Evolutionary conservation across 2,888 invertebrate species (phyloP), one percentile per base, ranked within the genome.

Genomic region (Xanthostigma xanthostigma): DNA sequence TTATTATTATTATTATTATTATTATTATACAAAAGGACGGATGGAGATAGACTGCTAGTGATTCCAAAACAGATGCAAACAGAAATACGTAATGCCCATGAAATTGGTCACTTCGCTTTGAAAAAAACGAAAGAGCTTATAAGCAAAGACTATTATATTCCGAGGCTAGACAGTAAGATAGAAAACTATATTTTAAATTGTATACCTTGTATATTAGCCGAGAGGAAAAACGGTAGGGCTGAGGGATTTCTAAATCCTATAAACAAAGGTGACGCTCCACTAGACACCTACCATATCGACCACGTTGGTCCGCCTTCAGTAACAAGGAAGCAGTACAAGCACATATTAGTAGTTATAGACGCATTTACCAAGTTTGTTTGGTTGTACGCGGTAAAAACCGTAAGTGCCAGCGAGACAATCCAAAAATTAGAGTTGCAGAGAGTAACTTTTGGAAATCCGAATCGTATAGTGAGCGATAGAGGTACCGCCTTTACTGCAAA

Each of bases 281-380:
- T 64, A 3, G 46, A 56, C 11, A 63, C 61, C 0, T 58, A 55
- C 9, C 62, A 64, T 37, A 42, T 60, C 5, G 65, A 66, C 41
- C 65, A 64, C 43, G 39, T 66, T 0, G 64, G 63, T 10, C 63
- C 63, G 1, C 36, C 63, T 11, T 53, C 58, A 0, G 9, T 10
- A 27, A 55, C 56, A 3, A 64, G 63, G 1, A 63, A 62, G 48
- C 44, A 49, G n/a, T 63, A 64, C 40, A 61, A 62, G 40, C 53
- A 65, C 37, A 59, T 67, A 1, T 55, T 66, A 0, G 60, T 60
- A 0, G 53, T 64, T 0, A 50, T 64, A 0, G 64, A 66, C 51
- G 58, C 52, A 0, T 65, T 63, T 41, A 62, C 62, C 0, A 66
- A 65, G 45, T 64, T 64, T 55, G 56, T 55, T 1, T 65, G 65